Evolutionary conservation across 1,140 invertebrate genomes (phyloP).

Genomic region (Trichonephila clavipes): DNA sequence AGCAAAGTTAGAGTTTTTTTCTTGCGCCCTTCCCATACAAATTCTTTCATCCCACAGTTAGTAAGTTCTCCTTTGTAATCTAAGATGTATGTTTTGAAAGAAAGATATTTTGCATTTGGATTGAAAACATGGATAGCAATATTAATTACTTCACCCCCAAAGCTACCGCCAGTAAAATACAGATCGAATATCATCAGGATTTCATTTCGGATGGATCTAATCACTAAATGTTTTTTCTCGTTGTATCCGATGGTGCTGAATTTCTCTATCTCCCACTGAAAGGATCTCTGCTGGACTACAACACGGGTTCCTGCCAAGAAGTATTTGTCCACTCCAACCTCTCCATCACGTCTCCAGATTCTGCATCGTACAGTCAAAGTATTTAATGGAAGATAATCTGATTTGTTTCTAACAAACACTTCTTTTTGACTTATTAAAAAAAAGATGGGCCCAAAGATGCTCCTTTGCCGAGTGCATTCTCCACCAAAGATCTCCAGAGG

Average conservation of each 20-base stretch:
- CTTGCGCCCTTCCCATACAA: neutral
- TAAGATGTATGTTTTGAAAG: neutral
- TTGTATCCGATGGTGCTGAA: neutral
- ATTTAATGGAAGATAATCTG: neutral
- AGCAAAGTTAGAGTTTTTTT: neutral
- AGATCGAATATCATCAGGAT: neutral
- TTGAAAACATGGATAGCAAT: neutral
- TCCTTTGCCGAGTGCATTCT: no score
- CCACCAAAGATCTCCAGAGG: fast-evolving
- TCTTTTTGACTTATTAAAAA: neutral
- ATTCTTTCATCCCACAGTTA: neutral
- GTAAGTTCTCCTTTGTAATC: neutral
- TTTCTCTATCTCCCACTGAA: neutral
- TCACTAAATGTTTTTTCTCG: neutral
- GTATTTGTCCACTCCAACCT: neutral
- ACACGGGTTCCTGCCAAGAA: neutral
- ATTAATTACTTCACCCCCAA: neutral
- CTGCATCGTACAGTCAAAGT: neutral
- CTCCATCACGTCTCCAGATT: neutral
- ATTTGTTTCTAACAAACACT: neutral
- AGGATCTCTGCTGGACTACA: neutral
- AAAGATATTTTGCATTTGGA: no score
- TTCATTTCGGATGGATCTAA: neutral
- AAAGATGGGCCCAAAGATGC: no score
- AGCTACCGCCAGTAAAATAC: neutral